Percentiles rank a stretch among this genome's conserved stretches.
phyloP scores from a whole-genome alignment of 2,888 invertebrate species.

The Automeris io region DNA sequence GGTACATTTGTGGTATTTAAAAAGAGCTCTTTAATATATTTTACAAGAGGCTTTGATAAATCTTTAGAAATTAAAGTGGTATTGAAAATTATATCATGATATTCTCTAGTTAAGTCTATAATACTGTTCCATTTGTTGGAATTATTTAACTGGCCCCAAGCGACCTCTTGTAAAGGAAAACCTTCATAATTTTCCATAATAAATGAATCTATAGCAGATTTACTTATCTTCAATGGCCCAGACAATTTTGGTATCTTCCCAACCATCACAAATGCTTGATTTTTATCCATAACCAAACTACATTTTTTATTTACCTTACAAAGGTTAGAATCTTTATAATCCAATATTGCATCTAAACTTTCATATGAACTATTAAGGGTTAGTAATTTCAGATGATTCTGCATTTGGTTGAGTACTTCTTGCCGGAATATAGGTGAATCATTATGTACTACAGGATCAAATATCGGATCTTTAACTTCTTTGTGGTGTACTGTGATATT shows the following conservation, averaged over 20 bases:
- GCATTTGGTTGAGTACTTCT: constrained; percentile 41
- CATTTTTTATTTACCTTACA: constrained; percentile 43
- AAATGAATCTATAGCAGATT: constrained; percentile 56
- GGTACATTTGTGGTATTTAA: constrained; percentile 23
- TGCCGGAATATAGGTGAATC: constrained; percentile 33
- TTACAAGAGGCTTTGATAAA: constrained; percentile 42
- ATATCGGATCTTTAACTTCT: constrained; percentile 41
- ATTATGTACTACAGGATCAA: constrained; percentile 54
- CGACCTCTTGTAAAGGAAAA: constrained; percentile 40
- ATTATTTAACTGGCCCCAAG: constrained; percentile 47
- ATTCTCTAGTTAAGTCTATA: constrained; percentile 38
- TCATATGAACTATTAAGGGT: constrained; percentile 39
- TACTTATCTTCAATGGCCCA: constrained; percentile 57
- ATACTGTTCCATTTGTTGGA: constrained; percentile 37
- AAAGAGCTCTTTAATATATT: constrained; percentile 40
- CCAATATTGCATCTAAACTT: constrained; percentile 41
- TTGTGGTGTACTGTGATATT: constrained; percentile 44
- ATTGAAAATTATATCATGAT: constrained; percentile 56
- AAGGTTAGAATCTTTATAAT: constrained; percentile 45
- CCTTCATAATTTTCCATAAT: constrained; percentile 63
- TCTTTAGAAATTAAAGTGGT: constrained; percentile 50
- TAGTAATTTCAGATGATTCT: constrained; percentile 28
- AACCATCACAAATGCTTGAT: constrained; percentile 29
- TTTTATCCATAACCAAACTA: constrained; percentile 39
- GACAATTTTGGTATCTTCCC: constrained; percentile 44